Base-by-base conservation (phyloP, 1,140 invertebrate species). In the Zaprionus capensis region DNA sequence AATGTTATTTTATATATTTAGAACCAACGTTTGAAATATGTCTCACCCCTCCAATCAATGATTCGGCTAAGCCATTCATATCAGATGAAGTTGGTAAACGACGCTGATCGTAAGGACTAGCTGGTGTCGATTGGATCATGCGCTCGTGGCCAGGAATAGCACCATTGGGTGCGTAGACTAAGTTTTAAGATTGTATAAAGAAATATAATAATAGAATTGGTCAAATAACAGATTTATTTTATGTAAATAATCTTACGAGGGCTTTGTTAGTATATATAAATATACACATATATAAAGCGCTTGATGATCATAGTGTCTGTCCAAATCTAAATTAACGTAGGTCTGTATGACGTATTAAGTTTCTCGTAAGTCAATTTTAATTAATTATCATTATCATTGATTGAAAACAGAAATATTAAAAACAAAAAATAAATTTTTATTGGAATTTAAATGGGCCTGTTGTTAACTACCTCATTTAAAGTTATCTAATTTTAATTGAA, bases 11-110 rank as follows among this genome's bases (percentile, higher is more conserved):
- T 41, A 15, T 2, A 12, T 5, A 31, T 15, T 58, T 26, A 2
- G 9, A 34, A 34, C 9, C 9, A 34, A 34, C 31, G 31, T 11
- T 34, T 34, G 31, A 11, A 24, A 49, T 49, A 11, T 20, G 6
- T 59, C 94, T 94, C 93, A 98, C 97, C 94, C 97, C 96, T 78
- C 97, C 97, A 68, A 99, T 98, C 64, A 99, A 94, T 93, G 97
- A 98, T 93, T 99, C 98, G 34, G 98, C 98, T 82, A 97, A 98
- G 44, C 97, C 97, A 81, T 97, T 95, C 41, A 98, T 96, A 91
- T 97, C 96, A 83, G 96, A 94, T 75, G 92, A 92, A 86, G 95
- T 95, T 41, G 95, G 94, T 86, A 95, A 94, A 85, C 87, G 91
- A 84, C 88, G 82, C 82, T 95, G 93, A 91, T 96, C 95, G 63